Evolutionary conservation across 2,797 vertebrate genomes (phyloP), one percentile per base, ranked within the genome.

Genomic region (Clarias pachynema): DNA sequence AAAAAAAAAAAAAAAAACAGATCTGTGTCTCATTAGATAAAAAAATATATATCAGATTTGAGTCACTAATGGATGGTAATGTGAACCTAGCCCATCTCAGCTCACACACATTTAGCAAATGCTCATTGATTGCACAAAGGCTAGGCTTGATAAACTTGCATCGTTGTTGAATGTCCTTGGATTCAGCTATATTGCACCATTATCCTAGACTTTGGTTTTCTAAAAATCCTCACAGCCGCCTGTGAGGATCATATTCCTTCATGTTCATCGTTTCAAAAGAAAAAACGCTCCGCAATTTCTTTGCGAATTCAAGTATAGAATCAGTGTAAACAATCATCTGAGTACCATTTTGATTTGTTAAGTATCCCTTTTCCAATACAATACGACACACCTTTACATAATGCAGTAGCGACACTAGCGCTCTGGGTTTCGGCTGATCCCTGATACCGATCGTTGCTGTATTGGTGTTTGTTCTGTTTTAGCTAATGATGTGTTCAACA

Each of bases 201-300:
- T 77, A 57, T 34, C 29, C 29, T 29, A 31, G 9, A 77, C 74
- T 77, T 77, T 77, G 74, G 74, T 77, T 77, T 75, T 44, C 37
- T 14, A 49, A 14, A 26, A 49, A 49, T 20, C 20, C 40, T 20
- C 49, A 10, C n/a, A 29, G 40, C 0, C 8, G 49, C 26, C 10
- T 29, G 16, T 20, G 16, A 56, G 49, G 4, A 56, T 74, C 72
- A 29, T 26, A 34, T 77, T 16, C 29, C n/a, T 29, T 56, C 26
- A 20, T 44, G 1, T 75, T 75, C n/a, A 29, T 53, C 15, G 14
- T 72, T 44, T 49, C 40, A 44, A 73, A 3, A 12, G 15, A 2
- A n/a, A 31, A 26, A 53, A 26, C 26, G 68, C 20, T 44, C 37
- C 34, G 15, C 24, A 16, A 49, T 49, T 73, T 26, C 70, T 49